Evolutionary conservation across 2,797 vertebrate species (phyloP).

Genomic region (Gymnoscopelus microlampas): DNA sequence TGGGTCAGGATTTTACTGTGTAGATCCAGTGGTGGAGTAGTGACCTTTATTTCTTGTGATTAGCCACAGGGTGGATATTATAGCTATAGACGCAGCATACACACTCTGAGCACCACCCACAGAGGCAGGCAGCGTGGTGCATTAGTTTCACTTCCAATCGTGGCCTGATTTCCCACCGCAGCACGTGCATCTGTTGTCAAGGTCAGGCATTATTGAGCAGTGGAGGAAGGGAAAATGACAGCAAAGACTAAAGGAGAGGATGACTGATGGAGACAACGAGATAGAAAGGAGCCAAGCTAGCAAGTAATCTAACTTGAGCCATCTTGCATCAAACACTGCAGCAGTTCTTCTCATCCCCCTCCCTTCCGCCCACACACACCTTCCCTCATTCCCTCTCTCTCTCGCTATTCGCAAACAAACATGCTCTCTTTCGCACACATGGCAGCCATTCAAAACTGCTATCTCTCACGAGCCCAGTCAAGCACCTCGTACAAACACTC

Average conservation of each 20-base stretch:
- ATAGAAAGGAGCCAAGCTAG: conserved; percentile 30
- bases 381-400: not conserved
- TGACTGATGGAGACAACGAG: conserved; percentile 33
- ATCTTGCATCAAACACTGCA: conserved; percentile 47
- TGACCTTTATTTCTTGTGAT: conserved; percentile 40
- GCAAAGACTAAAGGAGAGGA: conserved; percentile 10
- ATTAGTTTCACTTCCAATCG: conserved; percentile 40
- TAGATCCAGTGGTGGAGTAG: conserved; percentile 5
- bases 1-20: no score
- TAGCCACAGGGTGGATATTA: conserved; percentile 11
- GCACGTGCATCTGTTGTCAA: conserved; percentile 57
- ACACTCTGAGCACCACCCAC: conserved; percentile 26
- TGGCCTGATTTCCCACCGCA: conserved; percentile 46
- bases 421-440: conserved; percentile 45
- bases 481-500: conserved; percentile 49
- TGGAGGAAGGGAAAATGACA: conserved; percentile 9
- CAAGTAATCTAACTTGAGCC: conserved; percentile 15
- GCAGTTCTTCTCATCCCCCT: conserved; percentile 4
- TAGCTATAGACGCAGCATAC: conserved; percentile 22
- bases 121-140: conserved; percentile 37
- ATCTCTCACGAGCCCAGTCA: conserved; percentile 49
- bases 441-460: conserved; percentile 49
- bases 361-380: conserved; percentile 1
- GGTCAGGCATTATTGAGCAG: conserved; percentile 48
- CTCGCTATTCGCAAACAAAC: conserved; percentile 56